Evolutionary conservation across 2,888 invertebrate genomes (phyloP), one percentile per base, ranked within the genome.

Genomic region (Tridacna crocea): DNA sequence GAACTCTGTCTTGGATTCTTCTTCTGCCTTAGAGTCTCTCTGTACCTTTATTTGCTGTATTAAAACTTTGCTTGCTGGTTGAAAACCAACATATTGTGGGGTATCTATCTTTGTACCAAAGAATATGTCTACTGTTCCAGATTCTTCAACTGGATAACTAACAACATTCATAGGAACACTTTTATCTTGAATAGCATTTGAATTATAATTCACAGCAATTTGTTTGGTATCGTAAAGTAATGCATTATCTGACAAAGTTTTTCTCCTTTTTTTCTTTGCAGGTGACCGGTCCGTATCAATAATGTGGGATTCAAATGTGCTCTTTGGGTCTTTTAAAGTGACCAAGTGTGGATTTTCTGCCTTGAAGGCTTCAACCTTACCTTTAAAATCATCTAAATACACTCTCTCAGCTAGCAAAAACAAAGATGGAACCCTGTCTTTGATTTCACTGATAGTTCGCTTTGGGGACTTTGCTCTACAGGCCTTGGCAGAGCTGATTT

Each of bases 191-290:
- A 19, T 19, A 58, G 70, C 68, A 70, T 70, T 70, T 36, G 4
- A 3, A 60, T 76, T 70, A 15, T 22, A 47, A n/a, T 70, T 51
- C 0, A 22, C 2, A 17, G 55, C 22, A 27, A 47, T 36, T n/a
- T 58, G 22, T 19, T 27, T 24, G 13, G 36, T 27, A 36, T 8
- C 2, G n/a, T 60, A 47, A 8, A 3, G 6, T 8, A 63, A 0
- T 0, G 27, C 36, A n/a, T 36, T 19, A 19, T 77, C 74, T 26
- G 66, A 48, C 11, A 72, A 4, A 17, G 66, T 36, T 48, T 61
- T 85, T 22, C 74, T 82, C 24, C 86, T 77, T 51, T 75, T 82
- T 65, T 86, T 86, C 70, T 80, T 86, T 13, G 86, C 83, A 48
- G 86, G 86, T 51, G 86, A 86, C 60, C 79, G 73, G 12, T 76